phyloP scores from a whole-genome alignment of 2,888 invertebrate genomes.

The Tipula vernalis region DNA sequence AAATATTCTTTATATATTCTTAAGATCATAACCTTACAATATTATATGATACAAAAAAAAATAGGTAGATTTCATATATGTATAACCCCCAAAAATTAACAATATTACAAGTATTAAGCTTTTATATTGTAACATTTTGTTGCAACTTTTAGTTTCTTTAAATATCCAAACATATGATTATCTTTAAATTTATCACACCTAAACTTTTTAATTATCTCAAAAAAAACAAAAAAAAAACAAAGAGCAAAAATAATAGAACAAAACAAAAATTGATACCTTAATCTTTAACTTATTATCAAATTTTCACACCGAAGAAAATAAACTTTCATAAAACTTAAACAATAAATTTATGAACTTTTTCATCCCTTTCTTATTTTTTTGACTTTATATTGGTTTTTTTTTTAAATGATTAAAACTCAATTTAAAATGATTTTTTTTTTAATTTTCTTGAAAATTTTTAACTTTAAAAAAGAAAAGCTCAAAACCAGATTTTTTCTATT shows the following conservation, averaged over 20 bases:
- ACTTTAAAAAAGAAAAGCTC: neutral
- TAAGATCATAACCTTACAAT: neutral
- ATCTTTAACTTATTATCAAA: conserved; percentile 4
- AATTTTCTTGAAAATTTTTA: neutral
- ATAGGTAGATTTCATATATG: neutral
- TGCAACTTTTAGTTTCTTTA: neutral
- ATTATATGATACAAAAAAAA: neutral
- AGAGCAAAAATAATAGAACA: neutral
- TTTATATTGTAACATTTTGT: neutral
- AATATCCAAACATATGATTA: neutral
- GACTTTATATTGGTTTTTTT: neutral
- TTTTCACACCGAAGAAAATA: neutral
- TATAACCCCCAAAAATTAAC: neutral
- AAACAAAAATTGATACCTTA: neutral
- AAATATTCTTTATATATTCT: neutral
- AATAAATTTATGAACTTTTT: neutral
- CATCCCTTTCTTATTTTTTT: neutral
- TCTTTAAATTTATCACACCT: neutral
- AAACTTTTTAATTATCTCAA: conserved; percentile 4
- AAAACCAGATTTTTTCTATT: conserved; percentile 1
- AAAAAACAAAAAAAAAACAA: neutral
- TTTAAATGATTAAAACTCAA: neutral
- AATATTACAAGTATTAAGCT: neutral
- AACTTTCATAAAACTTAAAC: neutral
- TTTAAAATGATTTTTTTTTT: neutral